Evolutionary conservation across 2,888 invertebrate species (phyloP).

Genomic region (Eupithecia exiguata): DNA sequence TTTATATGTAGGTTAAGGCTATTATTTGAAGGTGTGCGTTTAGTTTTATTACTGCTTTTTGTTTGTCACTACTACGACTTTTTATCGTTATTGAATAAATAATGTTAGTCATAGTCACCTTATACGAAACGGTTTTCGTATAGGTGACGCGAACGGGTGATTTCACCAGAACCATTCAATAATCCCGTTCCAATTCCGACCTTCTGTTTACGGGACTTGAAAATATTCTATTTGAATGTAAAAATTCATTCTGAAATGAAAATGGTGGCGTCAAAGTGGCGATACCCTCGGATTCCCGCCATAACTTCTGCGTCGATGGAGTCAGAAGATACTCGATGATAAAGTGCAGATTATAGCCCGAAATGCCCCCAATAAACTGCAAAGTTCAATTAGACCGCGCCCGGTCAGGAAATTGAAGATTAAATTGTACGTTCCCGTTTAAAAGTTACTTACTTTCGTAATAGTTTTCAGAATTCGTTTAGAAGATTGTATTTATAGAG

Average conservation of each 20-base stretch:
- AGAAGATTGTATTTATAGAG: conserved; percentile 15
- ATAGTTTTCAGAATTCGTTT: conserved; percentile 13
- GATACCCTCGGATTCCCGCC: conserved; percentile 40
- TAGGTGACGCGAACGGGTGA: too few species aligned
- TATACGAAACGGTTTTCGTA: not conserved
- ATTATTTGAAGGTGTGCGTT: conserved; percentile 2
- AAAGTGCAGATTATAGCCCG: conserved; percentile 46
- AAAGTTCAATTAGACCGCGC: conserved; percentile 46
- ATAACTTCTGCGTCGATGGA: conserved; percentile 44
- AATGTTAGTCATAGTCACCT: not conserved
- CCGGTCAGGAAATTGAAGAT: conserved; percentile 44
- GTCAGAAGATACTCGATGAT: conserved; percentile 46
- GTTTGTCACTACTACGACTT: not conserved
- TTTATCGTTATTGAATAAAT: conserved; percentile 7
- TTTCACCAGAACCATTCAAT: conserved; percentile 9
- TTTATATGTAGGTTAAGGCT: not conserved
- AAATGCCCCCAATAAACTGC: conserved; percentile 46
- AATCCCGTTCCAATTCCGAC: conserved; percentile 3
- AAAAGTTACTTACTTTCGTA: conserved; percentile 30
- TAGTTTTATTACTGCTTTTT: not conserved
- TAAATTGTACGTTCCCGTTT: conserved; percentile 38
- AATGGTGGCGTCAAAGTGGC: conserved; percentile 39
- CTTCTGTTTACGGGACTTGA: conserved; percentile 20
- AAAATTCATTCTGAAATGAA: conserved; percentile 32
- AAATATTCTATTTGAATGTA: conserved; percentile 37